Conservation (phyloP, 2,113 vertebrate species). For the Perognathus longimembris region DNA sequence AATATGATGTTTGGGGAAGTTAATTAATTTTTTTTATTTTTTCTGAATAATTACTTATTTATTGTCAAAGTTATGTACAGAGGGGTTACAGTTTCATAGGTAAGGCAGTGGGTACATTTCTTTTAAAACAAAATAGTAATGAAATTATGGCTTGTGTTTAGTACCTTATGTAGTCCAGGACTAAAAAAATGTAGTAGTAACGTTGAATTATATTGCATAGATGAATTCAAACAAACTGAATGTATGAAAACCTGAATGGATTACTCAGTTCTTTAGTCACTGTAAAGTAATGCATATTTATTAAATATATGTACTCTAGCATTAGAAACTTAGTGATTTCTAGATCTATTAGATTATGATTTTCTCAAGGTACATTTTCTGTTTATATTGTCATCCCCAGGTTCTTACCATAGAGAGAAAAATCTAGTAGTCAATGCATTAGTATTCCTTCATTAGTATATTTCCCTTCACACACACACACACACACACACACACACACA, state of each 20-base stretch:
- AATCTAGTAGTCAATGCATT: not conserved
- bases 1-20: no score
- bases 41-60: no score
- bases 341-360: not conserved
- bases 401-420: not conserved
- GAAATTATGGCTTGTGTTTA: not conserved
- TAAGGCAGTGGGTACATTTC: no score
- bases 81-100: no score
- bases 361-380: constrained; percentile 38
- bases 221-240: constrained; percentile 17
- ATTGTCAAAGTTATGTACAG: no score
- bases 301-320: not conserved
- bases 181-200: constrained; percentile 33
- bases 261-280: not conserved
- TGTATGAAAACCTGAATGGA: not conserved
- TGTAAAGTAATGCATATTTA: constrained; percentile 42
- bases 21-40: no score
- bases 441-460: not conserved
- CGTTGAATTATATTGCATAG: not conserved
- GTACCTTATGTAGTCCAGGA: not conserved
- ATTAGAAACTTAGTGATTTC: not conserved
- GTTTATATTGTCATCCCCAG: not conserved
- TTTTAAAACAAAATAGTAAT: not conserved
- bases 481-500: not conserved
- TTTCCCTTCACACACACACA: not conserved